These are phyloP conservation scores for Mythimna lalbum DNA, from an alignment of 2,888 invertebrate species.

Conservation along the genomic window DNA sequence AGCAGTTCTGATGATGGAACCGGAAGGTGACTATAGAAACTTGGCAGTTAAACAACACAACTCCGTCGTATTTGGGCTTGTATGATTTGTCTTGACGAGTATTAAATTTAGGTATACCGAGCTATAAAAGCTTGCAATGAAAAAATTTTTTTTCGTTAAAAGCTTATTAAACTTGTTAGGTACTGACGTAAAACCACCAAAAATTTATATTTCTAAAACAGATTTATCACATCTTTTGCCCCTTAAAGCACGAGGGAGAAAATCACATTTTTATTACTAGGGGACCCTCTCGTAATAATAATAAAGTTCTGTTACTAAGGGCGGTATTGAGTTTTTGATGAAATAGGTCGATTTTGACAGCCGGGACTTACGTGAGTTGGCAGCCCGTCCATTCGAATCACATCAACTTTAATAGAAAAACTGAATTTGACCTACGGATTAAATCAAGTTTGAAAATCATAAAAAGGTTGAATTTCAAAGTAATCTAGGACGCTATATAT, in stretches of 20 bases:
- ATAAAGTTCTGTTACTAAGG: constrained; percentile 51
- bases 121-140: too few relatives aligned
- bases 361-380: constrained; percentile 20
- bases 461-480: neutral
- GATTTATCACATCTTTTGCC: constrained; percentile 1
- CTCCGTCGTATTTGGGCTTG: too few relatives aligned
- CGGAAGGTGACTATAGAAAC: too few relatives aligned
- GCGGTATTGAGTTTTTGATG: constrained; percentile 45
- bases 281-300: neutral
- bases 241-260: neutral
- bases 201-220: neutral
- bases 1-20: too few relatives aligned
- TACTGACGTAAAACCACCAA: neutral
- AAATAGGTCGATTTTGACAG: constrained; percentile 43
- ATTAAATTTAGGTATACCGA: too few relatives aligned
- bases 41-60: too few relatives aligned
- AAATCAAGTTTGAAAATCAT: constrained; percentile 19
- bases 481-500: neutral
- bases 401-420: constrained; percentile 28
- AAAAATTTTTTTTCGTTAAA: too few relatives aligned
- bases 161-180: neutral
- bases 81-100: too few relatives aligned
- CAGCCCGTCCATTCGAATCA: constrained; percentile 25
- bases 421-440: constrained; percentile 21
- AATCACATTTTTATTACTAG: constrained; percentile 47